A percentile compares a stretch with the other conserved stretches of the same genome.
phyloP scores from a whole-genome alignment of 2,888 invertebrate genomes.

The Stenchaetothrips biformis region DNA sequence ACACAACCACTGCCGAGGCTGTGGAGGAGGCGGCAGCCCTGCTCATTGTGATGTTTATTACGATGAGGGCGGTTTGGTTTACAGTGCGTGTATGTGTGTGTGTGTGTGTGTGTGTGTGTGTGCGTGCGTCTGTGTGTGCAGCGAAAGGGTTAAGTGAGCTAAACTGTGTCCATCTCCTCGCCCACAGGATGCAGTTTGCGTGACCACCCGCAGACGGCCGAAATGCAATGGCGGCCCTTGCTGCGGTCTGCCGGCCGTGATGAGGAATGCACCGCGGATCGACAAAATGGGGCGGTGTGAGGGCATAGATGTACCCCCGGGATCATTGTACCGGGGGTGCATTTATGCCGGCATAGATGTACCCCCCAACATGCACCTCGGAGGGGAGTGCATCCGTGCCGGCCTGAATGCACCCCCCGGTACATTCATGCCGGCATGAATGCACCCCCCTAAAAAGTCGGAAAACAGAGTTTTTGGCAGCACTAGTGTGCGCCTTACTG shows the following conservation, averaged over 20 bases:
- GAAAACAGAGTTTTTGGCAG: no score
- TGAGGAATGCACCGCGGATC: background rate
- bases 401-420: no score
- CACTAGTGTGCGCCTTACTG: no score
- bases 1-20: background rate
- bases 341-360: no score
- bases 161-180: background rate
- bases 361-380: no score
- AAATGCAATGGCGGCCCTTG: background rate
- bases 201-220: background rate
- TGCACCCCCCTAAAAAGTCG: background rate
- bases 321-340: no score
- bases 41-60: constrained; percentile 13
- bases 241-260: background rate
- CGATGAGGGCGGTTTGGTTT: background rate
- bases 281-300: no score
- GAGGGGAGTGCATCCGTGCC: no score
- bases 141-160: constrained; percentile 5
- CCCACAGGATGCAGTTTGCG: background rate
- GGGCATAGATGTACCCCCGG: no score
- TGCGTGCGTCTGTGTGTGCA: no score
- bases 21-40: background rate
- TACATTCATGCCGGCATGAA: no score
- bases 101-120: background rate
- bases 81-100: background rate